Percentiles rank a stretch among this genome's conserved stretches.
Evolutionary conservation across 2,113 vertebrate genomes (phyloP).

Genomic region (Ornithorhynchus anatinus): DNA sequence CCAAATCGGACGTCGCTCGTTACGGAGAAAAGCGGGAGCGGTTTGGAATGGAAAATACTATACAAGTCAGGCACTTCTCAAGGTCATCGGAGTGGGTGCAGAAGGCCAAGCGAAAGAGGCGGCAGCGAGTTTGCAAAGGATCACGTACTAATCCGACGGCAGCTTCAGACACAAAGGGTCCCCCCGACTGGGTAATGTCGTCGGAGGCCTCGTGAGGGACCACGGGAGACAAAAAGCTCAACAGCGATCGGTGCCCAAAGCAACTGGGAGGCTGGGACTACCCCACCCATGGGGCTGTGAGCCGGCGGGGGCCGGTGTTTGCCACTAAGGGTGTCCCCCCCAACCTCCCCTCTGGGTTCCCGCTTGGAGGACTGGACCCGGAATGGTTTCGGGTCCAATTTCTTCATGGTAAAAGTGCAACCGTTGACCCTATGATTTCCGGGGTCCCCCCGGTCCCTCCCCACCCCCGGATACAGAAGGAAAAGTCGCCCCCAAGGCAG

Average conservation of each 20-base stretch:
- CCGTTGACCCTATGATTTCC: no score
- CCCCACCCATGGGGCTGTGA: constrained; percentile 79
- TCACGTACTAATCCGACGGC: constrained; percentile 78
- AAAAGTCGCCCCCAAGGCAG: no score
- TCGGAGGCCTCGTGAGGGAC: constrained; percentile 69
- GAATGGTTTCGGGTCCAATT: no score
- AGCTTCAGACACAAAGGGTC: constrained; percentile 80
- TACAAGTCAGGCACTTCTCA: constrained; percentile 94
- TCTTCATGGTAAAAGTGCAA: no score
- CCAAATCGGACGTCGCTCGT: constrained; percentile 88
- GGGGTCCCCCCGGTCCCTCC: no score
- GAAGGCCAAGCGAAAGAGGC: constrained; percentile 76
- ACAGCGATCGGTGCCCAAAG: constrained; percentile 78
- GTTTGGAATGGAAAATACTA: constrained; percentile 86
- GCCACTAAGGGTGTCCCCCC: constrained; percentile 17
- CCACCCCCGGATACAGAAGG: no score
- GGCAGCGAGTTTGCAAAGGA: constrained; percentile 80
- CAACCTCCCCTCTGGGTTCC: constrained; percentile 20
- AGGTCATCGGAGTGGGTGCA: constrained; percentile 83
- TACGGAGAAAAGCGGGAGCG: constrained; percentile 83
- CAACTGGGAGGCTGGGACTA: constrained; percentile 67
- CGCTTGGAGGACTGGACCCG: no score
- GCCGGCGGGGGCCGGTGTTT: no score
- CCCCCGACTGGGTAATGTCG: constrained; percentile 70
- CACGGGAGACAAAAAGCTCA: constrained; percentile 70